phyloP scores from a whole-genome alignment of 1,140 invertebrate species.

The Bombus superbus region DNA sequence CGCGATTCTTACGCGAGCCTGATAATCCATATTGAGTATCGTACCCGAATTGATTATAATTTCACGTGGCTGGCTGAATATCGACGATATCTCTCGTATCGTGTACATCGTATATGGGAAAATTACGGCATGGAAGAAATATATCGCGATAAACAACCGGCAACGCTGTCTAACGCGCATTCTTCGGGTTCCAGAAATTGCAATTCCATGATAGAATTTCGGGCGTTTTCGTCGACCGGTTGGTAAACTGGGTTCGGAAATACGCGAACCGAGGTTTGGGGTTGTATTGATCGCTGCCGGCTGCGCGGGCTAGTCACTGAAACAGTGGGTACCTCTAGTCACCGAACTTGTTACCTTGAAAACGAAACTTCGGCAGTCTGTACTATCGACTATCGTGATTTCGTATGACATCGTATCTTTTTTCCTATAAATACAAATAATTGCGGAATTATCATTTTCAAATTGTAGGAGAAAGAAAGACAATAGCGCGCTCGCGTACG shows the following conservation, averaged over 20 bases:
- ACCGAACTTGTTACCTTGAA: slow-evolving; percentile 44
- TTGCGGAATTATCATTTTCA: not conserved
- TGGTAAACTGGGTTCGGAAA: slow-evolving; percentile 74
- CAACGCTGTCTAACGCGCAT: not conserved
- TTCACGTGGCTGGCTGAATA: not conserved
- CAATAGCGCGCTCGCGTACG: too few species aligned
- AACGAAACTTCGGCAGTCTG: slow-evolving; percentile 52
- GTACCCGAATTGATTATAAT: not conserved
- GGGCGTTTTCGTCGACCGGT: slow-evolving; percentile 65
- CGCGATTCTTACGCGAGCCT: not conserved
- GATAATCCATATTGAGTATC: not conserved
- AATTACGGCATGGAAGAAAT: slow-evolving; percentile 1
- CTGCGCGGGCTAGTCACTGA: slow-evolving; percentile 70
- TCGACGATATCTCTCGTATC: too few species aligned
- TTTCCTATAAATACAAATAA: not conserved
- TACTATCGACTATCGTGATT: slow-evolving; percentile 24
- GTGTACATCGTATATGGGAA: not conserved
- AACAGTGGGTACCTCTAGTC: slow-evolving; percentile 66
- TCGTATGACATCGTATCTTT: not conserved
- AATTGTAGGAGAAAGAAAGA: too few species aligned
- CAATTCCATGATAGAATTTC: slow-evolving; percentile 48
- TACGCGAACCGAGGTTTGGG: slow-evolving; percentile 74
- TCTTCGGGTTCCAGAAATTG: slow-evolving; percentile 36
- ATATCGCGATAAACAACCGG: not conserved
- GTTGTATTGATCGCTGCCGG: slow-evolving; percentile 76